Evolutionary conservation across 2,888 invertebrate genomes (phyloP), one percentile per base, ranked within the genome.

Genomic region (Protonemura montana): DNA sequence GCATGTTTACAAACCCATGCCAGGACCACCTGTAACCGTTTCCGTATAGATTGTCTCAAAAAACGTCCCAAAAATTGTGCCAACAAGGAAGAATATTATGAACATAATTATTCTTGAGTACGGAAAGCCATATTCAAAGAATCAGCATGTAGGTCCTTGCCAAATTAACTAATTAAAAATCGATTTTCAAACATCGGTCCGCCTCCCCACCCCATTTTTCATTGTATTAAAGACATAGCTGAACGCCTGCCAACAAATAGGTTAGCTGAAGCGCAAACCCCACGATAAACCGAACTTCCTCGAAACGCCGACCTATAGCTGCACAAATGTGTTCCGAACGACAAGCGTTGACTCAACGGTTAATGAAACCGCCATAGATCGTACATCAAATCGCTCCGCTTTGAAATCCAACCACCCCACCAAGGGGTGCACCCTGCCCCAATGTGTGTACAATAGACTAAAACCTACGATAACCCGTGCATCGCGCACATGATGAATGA

Each of bases 351-450:
- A 81, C 3, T 81, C 30, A 30, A n/a, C 29, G 10, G 6, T 28
- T 81, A 81, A 81, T 81, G 81, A 81, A 81, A 29, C 28, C 5
- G 28, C 81, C n/a, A 16, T 0, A n/a, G 81, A 6, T 81, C 81
- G 28, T 81, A 81, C 27, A 81, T 81, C 81, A 81, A 30, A 81
- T 30, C 29, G 29, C 81, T 21, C 13, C 29, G 26, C 81, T 81
- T 81, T 28, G 81, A 81, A 29, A 81, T 81, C 81, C 30, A n/a
- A 6, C 29, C 81, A 16, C 81, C 26, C n/a, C 28, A 6, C 26
- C 5, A 30, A 30, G 81, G 28, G 28, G 3, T n/a, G n/a, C 28
- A 81, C 2, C n/a, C 28, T 30, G 30, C 28, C 59, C 59, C 59
- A 21, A 59, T 16, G 59, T 59, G 59, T 59, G 59, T 21, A 59